Percentiles rank a stretch among this genome's conserved stretches.
These are phyloP conservation scores for Aporophyla nigra DNA, from an alignment of 2,888 invertebrate genomes.

Conservation along the genomic window DNA sequence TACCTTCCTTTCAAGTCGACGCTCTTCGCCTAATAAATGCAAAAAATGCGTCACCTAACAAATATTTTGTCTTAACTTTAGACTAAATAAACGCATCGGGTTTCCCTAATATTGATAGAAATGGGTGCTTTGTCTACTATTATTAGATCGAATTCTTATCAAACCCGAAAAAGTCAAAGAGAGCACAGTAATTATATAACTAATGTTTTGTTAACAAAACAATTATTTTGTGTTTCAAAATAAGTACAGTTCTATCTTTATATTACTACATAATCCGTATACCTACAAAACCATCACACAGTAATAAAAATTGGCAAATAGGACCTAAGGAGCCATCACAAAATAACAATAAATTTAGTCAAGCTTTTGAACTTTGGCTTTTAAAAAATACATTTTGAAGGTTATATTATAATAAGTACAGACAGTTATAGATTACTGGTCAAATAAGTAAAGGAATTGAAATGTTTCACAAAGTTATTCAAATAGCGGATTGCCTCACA, in stretches of 20 bases:
- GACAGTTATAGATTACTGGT: constrained; percentile 2
- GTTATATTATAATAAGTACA: constrained; percentile 6
- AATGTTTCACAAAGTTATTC: not conserved
- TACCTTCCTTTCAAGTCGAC: not conserved
- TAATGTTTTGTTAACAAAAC: not conserved
- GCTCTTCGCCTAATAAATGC: not conserved
- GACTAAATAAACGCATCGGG: not conserved
- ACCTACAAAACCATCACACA: constrained; percentile 58
- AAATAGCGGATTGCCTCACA: no score
- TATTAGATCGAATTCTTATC: not conserved
- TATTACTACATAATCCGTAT: constrained; percentile 47
- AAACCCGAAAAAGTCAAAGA: not conserved
- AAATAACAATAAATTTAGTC: constrained; percentile 26
- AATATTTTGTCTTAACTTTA: not conserved
- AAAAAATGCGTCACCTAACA: not conserved
- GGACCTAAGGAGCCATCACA: constrained; percentile 33
- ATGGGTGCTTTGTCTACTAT: not conserved
- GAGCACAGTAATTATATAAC: not conserved
- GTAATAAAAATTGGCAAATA: constrained; percentile 41
- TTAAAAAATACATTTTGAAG: constrained; percentile 22
- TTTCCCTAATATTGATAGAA: not conserved
- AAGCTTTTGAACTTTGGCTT: constrained; percentile 31
- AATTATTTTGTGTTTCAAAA: constrained; percentile 49
- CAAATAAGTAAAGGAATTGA: not conserved
- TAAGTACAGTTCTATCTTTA: constrained; percentile 32